phyloP scores from a whole-genome alignment of 2,797 vertebrate species.

The Serranus cabrilla region DNA sequence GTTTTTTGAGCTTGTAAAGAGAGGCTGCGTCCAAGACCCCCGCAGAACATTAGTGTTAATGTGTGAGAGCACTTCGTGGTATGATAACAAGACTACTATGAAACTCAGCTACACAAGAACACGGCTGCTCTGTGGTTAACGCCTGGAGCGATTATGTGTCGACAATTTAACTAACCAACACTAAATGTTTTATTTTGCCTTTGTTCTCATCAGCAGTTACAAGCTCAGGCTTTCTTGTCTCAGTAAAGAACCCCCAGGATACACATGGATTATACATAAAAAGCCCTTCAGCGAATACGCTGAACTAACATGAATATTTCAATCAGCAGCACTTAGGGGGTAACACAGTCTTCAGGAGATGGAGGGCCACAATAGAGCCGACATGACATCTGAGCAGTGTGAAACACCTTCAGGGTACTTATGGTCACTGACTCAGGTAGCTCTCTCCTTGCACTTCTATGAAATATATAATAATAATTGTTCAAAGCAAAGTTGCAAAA shows the following conservation, averaged over 20 bases:
- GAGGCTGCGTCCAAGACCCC: not conserved
- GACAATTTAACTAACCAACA: slow-evolving; percentile 52
- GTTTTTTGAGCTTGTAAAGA: not conserved
- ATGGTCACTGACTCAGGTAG: slow-evolving; percentile 35
- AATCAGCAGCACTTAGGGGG: slow-evolving; percentile 64
- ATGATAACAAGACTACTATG: slow-evolving; percentile 13
- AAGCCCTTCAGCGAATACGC: slow-evolving; percentile 41
- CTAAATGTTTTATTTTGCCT: slow-evolving; percentile 62
- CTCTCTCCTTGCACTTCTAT: not conserved
- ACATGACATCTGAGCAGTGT: slow-evolving; percentile 36
- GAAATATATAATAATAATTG: slow-evolving; percentile 1
- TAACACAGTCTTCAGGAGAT: slow-evolving; percentile 33
- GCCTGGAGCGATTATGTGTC: slow-evolving; percentile 40
- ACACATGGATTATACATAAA: slow-evolving; percentile 73
- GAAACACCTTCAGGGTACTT: slow-evolving; percentile 42
- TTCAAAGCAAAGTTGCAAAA: slow-evolving; percentile 13
- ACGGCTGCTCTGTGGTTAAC: slow-evolving; percentile 6
- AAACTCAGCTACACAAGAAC: slow-evolving; percentile 17
- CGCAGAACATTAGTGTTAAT: slow-evolving; percentile 4
- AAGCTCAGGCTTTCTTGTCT: slow-evolving; percentile 34
- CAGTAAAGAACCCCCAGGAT: slow-evolving; percentile 52
- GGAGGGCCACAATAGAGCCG: slow-evolving; percentile 7
- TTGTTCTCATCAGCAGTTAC: slow-evolving; percentile 63
- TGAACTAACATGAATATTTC: slow-evolving; percentile 76
- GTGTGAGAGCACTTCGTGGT: not conserved